Evolutionary conservation across 2,113 vertebrate species (phyloP).

Genomic region (Myrmophylax atrothorax): DNA sequence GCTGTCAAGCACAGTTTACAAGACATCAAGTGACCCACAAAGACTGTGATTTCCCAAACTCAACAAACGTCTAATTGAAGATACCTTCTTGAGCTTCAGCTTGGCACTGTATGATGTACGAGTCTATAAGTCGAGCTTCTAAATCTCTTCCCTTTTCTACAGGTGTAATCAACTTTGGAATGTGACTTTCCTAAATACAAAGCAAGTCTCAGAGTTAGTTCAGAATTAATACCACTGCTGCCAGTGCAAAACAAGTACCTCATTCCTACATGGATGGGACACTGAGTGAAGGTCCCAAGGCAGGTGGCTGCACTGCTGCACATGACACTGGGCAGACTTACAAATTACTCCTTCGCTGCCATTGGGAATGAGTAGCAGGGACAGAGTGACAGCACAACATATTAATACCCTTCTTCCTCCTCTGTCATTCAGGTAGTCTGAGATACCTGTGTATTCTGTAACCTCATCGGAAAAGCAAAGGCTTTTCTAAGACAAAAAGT

Average conservation of each 20-base stretch:
- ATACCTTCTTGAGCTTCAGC: slow-evolving; percentile 98
- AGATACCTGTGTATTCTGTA: background rate
- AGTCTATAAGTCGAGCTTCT: slow-evolving; percentile 89
- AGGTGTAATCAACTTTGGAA: slow-evolving; percentile 91
- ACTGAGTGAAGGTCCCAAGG: background rate
- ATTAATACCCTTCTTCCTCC: background rate
- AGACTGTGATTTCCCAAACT: background rate
- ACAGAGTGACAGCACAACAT: background rate
- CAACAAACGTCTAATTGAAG: background rate
- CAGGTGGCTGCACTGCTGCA: background rate
- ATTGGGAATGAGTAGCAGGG: background rate
- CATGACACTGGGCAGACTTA: background rate
- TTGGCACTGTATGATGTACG: slow-evolving; percentile 92
- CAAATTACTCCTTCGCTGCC: background rate
- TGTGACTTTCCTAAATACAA: slow-evolving; percentile 83
- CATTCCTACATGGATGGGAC: background rate
- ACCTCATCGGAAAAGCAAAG: background rate
- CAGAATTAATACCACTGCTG: background rate
- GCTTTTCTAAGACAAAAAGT: background rate
- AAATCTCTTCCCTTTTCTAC: slow-evolving; percentile 94
- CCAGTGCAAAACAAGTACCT: background rate
- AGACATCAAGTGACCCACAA: background rate
- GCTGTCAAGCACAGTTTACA: background rate
- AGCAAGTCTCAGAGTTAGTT: slow-evolving; percentile 14
- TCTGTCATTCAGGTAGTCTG: background rate